Percentiles rank a stretch among this genome's conserved stretches.
Conservation (phyloP, 2,797 vertebrate genomes). For the Eurystomus glaucurus region DNA sequence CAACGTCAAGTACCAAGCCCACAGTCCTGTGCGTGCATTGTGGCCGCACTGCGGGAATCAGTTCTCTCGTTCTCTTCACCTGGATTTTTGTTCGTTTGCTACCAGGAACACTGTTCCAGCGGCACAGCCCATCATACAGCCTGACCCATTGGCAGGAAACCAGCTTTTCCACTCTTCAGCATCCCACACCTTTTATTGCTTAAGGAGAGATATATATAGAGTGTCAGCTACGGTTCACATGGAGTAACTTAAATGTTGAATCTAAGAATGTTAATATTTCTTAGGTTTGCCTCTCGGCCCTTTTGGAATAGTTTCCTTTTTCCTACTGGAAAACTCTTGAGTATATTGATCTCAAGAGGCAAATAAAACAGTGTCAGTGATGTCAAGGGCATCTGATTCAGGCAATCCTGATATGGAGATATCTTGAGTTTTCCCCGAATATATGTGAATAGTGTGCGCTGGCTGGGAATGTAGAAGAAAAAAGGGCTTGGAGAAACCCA, state of each 20-base stretch:
- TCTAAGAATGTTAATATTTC: neutral
- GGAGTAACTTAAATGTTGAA: neutral
- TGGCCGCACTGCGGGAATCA: fast-evolving
- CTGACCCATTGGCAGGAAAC: neutral
- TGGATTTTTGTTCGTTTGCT: neutral
- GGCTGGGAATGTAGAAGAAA: neutral
- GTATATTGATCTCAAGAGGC: neutral
- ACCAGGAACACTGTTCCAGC: neutral
- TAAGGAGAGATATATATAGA: too few species aligned
- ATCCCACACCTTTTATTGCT: neutral
- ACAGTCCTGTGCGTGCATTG: neutral
- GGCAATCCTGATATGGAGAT: neutral
- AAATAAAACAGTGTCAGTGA: neutral
- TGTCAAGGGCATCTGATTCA: neutral
- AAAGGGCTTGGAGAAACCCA: neutral
- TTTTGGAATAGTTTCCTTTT: neutral
- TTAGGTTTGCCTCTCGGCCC: neutral
- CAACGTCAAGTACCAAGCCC: neutral
- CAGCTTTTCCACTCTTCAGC: neutral
- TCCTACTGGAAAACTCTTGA: neutral
- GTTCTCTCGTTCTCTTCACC: neutral
- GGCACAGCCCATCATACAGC: neutral
- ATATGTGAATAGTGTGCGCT: neutral
- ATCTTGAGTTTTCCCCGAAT: neutral
- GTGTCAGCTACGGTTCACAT: neutral